Evolutionary conservation across 2,797 vertebrate species (phyloP).

Genomic region (Hippoglossus hippoglossus): DNA sequence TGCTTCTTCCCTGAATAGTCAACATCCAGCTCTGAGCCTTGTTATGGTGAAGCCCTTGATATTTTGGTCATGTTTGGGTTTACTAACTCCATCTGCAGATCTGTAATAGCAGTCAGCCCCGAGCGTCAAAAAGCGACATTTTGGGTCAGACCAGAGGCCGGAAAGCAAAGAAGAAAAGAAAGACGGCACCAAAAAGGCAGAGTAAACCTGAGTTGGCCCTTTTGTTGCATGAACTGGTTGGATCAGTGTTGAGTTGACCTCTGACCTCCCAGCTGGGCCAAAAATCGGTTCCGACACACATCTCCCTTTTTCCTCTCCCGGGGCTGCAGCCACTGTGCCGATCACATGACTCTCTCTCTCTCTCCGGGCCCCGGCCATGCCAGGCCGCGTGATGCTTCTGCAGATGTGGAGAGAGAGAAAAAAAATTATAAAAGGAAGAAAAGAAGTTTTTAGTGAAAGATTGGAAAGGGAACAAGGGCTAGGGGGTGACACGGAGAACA

Average conservation of each 20-base stretch:
- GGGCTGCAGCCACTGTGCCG: constrained; percentile 53
- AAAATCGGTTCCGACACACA: constrained; percentile 69
- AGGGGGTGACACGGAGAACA: constrained; percentile 76
- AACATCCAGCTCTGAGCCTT: constrained; percentile 20
- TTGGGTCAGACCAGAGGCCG: constrained; percentile 53
- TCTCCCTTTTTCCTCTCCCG: constrained; percentile 70
- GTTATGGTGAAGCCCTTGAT: constrained; percentile 40
- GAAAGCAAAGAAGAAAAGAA: constrained; percentile 34
- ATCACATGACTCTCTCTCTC: constrained; percentile 75
- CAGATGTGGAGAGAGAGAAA: constrained; percentile 78
- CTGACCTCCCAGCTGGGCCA: constrained; percentile 71
- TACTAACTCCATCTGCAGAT: constrained; percentile 36
- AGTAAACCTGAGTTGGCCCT: constrained; percentile 45
- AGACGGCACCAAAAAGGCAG: constrained; percentile 18
- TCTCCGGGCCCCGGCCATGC: constrained; percentile 42
- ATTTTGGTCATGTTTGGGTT: constrained; percentile 48
- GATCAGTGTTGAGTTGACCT: constrained; percentile 69
- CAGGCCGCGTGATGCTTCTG: constrained; percentile 81
- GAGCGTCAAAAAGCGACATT: constrained; percentile 31
- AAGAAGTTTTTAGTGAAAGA: constrained; percentile 78
- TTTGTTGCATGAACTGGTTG: constrained; percentile 60
- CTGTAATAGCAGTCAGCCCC: constrained; percentile 34
- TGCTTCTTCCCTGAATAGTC: background rate
- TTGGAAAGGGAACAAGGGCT: constrained; percentile 71
- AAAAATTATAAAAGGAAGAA: constrained; percentile 68